Conservation (phyloP, 2,797 vertebrate species). For the Mus caroli region DNA sequence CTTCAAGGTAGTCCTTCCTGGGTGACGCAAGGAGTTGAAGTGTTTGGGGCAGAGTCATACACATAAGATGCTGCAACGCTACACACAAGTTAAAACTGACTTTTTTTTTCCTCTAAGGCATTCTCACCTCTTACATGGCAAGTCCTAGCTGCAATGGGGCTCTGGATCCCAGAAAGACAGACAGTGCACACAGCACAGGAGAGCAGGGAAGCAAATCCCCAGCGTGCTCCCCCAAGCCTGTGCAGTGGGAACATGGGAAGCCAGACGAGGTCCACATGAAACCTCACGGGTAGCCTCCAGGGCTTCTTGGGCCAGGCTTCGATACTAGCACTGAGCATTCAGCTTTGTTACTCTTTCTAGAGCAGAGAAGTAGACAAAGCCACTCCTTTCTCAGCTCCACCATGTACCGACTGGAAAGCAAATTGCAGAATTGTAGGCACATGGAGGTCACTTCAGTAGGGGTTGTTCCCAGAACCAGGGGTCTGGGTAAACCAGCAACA, state of each 20-base stretch:
- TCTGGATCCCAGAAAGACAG: not conserved
- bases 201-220: too few relatives aligned
- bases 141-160: not conserved
- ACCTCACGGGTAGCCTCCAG: not conserved
- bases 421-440: not conserved
- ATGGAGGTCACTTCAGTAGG: not conserved
- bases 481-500: not conserved
- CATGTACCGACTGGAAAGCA: not conserved
- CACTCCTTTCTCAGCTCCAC: not conserved
- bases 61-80: accelerated
- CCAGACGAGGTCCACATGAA: accelerated
- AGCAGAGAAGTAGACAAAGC: conserved; percentile 68
- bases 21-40: not conserved
- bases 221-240: not conserved
- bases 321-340: accelerated
- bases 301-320: not conserved
- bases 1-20: not conserved
- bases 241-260: accelerated
- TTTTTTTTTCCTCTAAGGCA: not conserved
- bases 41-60: accelerated
- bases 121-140: not conserved
- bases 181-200: not conserved
- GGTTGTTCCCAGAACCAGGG: not conserved
- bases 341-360: not conserved
- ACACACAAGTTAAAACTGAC: not conserved